Base-by-base conservation (phyloP, 2,888 invertebrate genomes). In the Sicus ferrugineus region DNA sequence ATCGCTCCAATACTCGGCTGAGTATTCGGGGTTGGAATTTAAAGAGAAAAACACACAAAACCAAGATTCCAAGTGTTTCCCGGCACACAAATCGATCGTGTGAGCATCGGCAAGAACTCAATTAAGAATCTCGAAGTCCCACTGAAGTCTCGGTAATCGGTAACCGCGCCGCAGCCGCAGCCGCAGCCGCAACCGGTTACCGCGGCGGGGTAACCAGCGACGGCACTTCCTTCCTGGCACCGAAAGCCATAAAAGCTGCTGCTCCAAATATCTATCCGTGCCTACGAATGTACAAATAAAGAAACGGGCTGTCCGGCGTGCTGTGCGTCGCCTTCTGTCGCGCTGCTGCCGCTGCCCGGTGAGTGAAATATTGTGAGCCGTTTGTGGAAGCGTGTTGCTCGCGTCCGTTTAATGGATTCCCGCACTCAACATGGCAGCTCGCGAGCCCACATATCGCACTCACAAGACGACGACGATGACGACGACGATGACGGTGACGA, bases 361-460 rank as follows among this genome's bases (percentile, higher is more conserved):
- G 66, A 67, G 66, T 67, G 66, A 67, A 67, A 67, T 58, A 67
- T 67, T 67, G 58, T 56, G 46, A 67, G 58, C 42, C 66, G 42
- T 67, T 67, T 48, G 65, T 52, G 46, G 59, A 48, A 66, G 58
- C 58, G 59, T 67, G 59, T 58, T 67, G 19, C 46, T 28, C 46
- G 58, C 59, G 54, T 54, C 52, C 67, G 19, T 67, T 67, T 67
- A 67, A 67, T 67, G 67, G 67, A 66, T 66, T 66, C 65, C 52
- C 58, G 30, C 67, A 65, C n/a, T 21, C 34, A 64, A 46, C 62
- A 62, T 26, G 28, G 28, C 42, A 46, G 14, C 23, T 21, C n/a
- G 59, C 52, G 52, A 26, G 52, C 31, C 34, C 59, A 19, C 59
- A 58, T 19, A 59, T 59, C 38, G 31, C 56, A 21, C 56, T n/a